Evolutionary conservation across 1,140 invertebrate genomes (phyloP).

Genomic region (Meloidogyne floridensis): DNA sequence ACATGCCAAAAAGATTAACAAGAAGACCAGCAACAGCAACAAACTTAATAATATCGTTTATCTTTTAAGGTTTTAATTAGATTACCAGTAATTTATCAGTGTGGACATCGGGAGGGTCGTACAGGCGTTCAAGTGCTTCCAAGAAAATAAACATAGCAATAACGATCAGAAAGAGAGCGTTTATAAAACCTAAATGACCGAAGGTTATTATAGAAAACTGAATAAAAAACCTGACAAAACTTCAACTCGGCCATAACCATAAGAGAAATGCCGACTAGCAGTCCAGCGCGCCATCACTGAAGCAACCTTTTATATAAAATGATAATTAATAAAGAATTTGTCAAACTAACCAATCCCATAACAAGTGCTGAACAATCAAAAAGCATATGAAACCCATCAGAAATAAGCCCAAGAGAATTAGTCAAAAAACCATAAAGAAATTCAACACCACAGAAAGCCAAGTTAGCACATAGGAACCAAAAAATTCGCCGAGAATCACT

Average conservation of each 20-base stretch:
- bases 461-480: slow-evolving; percentile 70
- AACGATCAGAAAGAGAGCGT: slow-evolving; percentile 71
- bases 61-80: neutral
- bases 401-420: slow-evolving; percentile 71
- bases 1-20: slow-evolving; percentile 72
- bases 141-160: slow-evolving; percentile 71
- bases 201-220: neutral
- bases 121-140: slow-evolving; percentile 70
- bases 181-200: slow-evolving; percentile 70
- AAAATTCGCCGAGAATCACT: slow-evolving; percentile 70
- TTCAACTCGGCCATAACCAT: slow-evolving; percentile 72
- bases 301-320: slow-evolving; percentile 65
- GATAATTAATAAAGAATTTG: slow-evolving; percentile 39
- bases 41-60: slow-evolving; percentile 64
- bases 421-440: slow-evolving; percentile 72
- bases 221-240: slow-evolving; percentile 57
- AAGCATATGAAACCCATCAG: slow-evolving; percentile 73
- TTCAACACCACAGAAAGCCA: slow-evolving; percentile 72
- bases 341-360: slow-evolving; percentile 27
- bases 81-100: slow-evolving; percentile 70
- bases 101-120: slow-evolving; percentile 71
- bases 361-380: slow-evolving; percentile 73
- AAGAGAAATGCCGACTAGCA: slow-evolving; percentile 71
- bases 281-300: slow-evolving; percentile 71
- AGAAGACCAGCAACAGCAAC: slow-evolving; percentile 71